Evolutionary conservation across 2,797 vertebrate species (phyloP).

Genomic region (Zalophus californianus): DNA sequence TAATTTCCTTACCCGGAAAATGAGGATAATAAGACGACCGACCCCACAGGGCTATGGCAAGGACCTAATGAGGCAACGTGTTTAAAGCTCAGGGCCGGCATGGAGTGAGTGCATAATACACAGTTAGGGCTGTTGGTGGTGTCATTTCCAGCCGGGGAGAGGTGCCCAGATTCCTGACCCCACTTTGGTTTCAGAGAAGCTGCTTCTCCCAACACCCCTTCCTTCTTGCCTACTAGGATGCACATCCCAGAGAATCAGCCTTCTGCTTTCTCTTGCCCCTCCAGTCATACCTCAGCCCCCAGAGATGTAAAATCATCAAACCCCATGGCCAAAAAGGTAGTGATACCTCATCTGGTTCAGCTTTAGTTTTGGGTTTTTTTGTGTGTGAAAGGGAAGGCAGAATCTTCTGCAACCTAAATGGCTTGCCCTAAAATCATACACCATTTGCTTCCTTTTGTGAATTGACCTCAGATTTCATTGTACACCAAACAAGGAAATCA

Average conservation of each 20-base stretch:
- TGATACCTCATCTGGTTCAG: not conserved
- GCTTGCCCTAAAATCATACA: not conserved
- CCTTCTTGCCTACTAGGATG: not conserved
- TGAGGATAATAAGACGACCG: too few species aligned
- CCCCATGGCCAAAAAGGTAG: not conserved
- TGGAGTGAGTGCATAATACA: not conserved
- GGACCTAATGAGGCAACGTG: not conserved
- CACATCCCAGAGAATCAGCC: not conserved
- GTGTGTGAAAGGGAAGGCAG: not conserved
- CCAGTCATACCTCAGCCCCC: not conserved
- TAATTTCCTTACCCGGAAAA: not conserved
- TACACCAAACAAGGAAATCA: constrained; percentile 72
- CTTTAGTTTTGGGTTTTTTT: not conserved
- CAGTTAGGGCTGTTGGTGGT: not conserved
- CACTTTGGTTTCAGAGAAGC: not conserved
- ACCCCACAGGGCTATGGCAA: not conserved
- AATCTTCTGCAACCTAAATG: not conserved
- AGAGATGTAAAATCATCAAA: not conserved
- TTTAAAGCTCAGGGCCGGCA: not conserved
- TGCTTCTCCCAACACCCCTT: not conserved
- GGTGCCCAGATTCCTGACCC: not conserved
- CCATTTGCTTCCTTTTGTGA: not conserved
- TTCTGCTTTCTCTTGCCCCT: not conserved
- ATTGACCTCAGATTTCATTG: constrained; percentile 61
- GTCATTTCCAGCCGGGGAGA: not conserved